Base-by-base conservation (phyloP, 2,113 vertebrate genomes). In the Euleptes europaea region DNA sequence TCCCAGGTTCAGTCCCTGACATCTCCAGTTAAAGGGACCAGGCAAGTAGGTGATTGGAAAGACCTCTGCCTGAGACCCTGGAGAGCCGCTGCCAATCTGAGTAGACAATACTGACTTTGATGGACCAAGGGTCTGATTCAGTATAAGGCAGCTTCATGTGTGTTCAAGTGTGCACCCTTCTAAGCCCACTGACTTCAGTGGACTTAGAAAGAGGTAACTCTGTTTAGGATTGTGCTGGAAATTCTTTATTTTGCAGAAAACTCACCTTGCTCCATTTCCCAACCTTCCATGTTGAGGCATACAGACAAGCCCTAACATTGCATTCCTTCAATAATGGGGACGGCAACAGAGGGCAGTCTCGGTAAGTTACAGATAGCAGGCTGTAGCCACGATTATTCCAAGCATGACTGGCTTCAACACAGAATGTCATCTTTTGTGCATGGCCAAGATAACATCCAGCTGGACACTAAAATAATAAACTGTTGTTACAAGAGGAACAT, bases 251-350 rank as follows among this genome's bases (percentile, higher is more conserved):
- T 63, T 28, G 23, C 60, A 63, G 60, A 63, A 63, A 63, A 93
- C 95, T 89, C 66, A 98, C 97, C 97, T 97, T 95, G 92, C 95
- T 97, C 98, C 98, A 99, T 4, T 94, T 96, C 9, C 98, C 97
- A 78, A 96, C 96, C 92, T 95, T 97, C 98, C 98, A 99, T 47
- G 95, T 95, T 65, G 95, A 95, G 57, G 90, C 79, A 69, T 95
- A 92, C 10, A 94, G 94, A 71, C 98, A 99, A 70, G 93, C 95
- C 21, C 83, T 91, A 63, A 97, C 84, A 69, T 96, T 93, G 42
- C 98, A 99, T 5, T 93, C 96, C 76, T 94, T 91, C 78, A 85
- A 90, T 80, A 94, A 89, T 0, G 92, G 87, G 38, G 97, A 96
- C 57, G 94, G 94, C 6, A 94, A 89, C 49, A 96, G 86, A 0